These are phyloP conservation scores for Noctua janthe DNA, from an alignment of 2,888 invertebrate species.

Conservation along the genomic window DNA sequence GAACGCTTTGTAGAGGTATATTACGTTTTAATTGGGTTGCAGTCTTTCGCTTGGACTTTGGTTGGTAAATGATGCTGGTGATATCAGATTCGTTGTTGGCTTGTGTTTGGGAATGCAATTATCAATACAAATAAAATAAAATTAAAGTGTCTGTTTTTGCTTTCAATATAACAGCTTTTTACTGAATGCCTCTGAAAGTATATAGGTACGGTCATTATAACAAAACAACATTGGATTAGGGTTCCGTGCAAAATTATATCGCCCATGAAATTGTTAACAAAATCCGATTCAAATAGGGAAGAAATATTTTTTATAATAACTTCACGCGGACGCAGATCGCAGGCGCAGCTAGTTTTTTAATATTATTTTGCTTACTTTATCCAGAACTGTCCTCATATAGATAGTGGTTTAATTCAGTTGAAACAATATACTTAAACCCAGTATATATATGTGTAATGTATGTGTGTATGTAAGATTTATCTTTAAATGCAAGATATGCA, in stretches of 20 bases:
- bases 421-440: not conserved
- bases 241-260: too few species aligned
- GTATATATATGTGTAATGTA: not conserved
- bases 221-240: too few species aligned
- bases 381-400: not conserved
- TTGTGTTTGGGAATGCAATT: not conserved
- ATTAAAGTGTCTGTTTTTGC: too few species aligned
- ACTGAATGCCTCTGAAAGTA: too few species aligned
- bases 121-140: not conserved
- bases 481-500: too few species aligned
- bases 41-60: not conserved
- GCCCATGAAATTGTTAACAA: too few species aligned
- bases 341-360: too few species aligned
- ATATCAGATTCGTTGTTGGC: not conserved
- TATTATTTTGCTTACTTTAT: not conserved
- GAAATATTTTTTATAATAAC: too few species aligned
- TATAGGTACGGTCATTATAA: too few species aligned
- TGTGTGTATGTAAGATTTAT: not conserved
- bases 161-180: too few species aligned
- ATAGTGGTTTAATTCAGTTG: not conserved
- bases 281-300: too few species aligned
- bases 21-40: not conserved
- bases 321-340: too few species aligned
- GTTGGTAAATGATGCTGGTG: not conserved
- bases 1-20: not conserved